Evolutionary conservation across 2,113 vertebrate species (phyloP).

Genomic region (Eudyptes chrysolophus): DNA sequence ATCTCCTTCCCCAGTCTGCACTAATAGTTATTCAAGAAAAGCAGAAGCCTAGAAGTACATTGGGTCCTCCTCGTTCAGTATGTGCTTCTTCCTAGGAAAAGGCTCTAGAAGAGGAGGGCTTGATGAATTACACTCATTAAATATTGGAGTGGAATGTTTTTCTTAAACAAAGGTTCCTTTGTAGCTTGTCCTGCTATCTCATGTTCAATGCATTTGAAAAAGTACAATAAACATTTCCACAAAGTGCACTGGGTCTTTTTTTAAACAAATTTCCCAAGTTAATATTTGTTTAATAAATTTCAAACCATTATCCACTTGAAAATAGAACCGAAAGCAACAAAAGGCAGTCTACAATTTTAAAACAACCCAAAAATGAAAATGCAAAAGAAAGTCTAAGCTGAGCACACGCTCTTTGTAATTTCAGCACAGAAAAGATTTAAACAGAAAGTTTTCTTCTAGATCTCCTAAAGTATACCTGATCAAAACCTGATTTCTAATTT

Average conservation of each 20-base stretch:
- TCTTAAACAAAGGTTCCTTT: constrained; percentile 27
- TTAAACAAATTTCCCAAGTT: neutral
- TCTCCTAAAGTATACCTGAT: neutral
- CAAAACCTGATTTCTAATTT: neutral
- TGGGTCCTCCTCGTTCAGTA: neutral
- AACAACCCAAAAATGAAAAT: neutral
- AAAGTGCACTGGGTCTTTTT: neutral
- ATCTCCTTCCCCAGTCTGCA: neutral
- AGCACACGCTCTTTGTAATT: neutral
- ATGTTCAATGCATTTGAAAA: neutral
- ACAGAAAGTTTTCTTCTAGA: neutral
- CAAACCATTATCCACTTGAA: neutral
- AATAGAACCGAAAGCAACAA: neutral
- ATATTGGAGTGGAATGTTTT: neutral
- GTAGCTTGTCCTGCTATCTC: neutral
- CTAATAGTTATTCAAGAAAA: neutral
- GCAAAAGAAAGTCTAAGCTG: neutral
- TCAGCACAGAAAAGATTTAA: neutral
- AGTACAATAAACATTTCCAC: constrained; percentile 11
- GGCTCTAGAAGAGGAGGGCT: neutral
- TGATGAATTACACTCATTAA: neutral
- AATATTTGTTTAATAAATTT: constrained; percentile 10
- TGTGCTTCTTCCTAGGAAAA: neutral
- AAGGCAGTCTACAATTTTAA: neutral
- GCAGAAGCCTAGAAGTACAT: neutral